Evolutionary conservation across 1,140 invertebrate genomes (phyloP), one percentile per base, ranked within the genome.

Genomic region (Metopolophium dirhodum): DNA sequence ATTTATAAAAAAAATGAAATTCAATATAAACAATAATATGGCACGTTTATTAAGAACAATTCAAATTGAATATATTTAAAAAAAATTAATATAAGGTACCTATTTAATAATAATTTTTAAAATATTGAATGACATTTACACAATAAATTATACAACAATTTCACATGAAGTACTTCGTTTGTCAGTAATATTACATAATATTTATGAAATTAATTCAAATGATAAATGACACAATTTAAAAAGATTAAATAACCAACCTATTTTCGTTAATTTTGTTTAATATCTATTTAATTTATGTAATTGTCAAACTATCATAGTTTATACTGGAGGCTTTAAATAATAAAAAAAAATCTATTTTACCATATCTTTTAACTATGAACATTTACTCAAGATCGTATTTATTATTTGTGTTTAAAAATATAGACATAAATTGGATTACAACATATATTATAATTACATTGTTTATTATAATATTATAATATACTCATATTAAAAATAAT

Each of bases 111-210:
- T 51, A 26, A 35, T n/a, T 35, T 23, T 4, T 11, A 89, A 89
- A 54, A 54, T 54, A 37, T 23, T 26, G n/a, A 89, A 89, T 89
- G 22, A 37, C 87, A 54, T 35, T 51, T 35, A 26, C n/a, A 51
- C n/a, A 37, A 89, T 54, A 54, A 54, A 54, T 89, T 57, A 37
- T 89, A 89, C 22, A 89, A 89, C 49, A 23, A 54, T 89, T 87
- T 87, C n/a, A 89, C 37, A 57, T 23, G 4, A 57, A 51, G 20
- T 89, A 89, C 20, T 54, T 37, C 23, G 20, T 89, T 89, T 54
- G 49, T 54, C n/a, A 89, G 22, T 26, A 47, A 89, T 26, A 89
- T 57, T 89, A 26, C 35, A 57, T 57, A 89, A 89, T 89, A 2
- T 89, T 54, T 89, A 54, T 57, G 11, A 30, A 89, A 89, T 37